A percentile compares a stretch with the other conserved stretches of the same genome.
phyloP scores from a whole-genome alignment of 2,888 invertebrate species.

The Cheilosia vernalis region DNA sequence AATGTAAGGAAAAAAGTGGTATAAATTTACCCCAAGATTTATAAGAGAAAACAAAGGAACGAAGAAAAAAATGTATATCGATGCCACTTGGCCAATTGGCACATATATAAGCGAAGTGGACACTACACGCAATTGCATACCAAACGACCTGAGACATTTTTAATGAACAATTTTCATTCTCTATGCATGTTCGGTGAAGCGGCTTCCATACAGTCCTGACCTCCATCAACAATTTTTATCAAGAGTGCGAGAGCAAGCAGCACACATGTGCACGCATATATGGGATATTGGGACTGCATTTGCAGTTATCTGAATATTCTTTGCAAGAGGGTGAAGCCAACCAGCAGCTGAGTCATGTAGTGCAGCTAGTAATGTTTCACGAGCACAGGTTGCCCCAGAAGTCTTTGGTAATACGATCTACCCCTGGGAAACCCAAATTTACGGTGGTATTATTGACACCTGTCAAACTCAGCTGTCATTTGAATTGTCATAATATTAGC shows the following conservation, averaged over 20 bases:
- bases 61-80: neutral
- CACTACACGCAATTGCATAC: conserved; percentile 5
- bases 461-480: too few relatives aligned
- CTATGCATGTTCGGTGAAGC: neutral
- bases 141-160: neutral
- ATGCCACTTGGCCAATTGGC: conserved; percentile 23
- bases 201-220: neutral
- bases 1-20: neutral
- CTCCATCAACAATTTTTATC: neutral
- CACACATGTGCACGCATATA: neutral
- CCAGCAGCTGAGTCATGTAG: too few relatives aligned
- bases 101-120: conserved; percentile 15
- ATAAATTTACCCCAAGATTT: conserved; percentile 3
- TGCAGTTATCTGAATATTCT: too few relatives aligned
- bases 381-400: too few relatives aligned
- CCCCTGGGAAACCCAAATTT: too few relatives aligned
- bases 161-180: neutral
- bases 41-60: conserved; percentile 1
- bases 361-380: too few relatives aligned
- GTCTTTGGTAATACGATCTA: too few relatives aligned
- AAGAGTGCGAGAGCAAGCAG: neutral
- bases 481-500: too few relatives aligned
- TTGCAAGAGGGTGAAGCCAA: too few relatives aligned
- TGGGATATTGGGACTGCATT: too few relatives aligned
- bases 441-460: too few relatives aligned